Conservation (phyloP, 1,140 invertebrate genomes). For the Aradophagus sp. region DNA sequence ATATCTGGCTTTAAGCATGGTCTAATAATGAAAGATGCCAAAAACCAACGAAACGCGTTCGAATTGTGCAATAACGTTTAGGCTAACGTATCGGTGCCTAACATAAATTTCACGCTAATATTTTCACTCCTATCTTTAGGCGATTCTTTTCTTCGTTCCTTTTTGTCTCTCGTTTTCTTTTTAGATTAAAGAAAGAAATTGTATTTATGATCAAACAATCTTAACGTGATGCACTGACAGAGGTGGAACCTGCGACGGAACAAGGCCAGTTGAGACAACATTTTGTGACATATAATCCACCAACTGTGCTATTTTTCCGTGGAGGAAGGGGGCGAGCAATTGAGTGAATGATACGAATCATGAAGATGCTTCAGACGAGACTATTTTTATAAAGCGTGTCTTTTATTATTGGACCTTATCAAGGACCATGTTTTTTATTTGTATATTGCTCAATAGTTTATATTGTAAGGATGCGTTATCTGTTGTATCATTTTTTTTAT, state of each 20-base stretch:
- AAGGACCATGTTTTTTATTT: slow-evolving; percentile 73
- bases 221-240: too few species aligned
- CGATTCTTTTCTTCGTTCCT: slow-evolving; percentile 12
- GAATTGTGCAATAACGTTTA: slow-evolving; percentile 65
- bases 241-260: too few species aligned
- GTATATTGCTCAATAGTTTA: slow-evolving; percentile 76
- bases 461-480: slow-evolving; percentile 75
- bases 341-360: slow-evolving; percentile 34
- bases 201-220: too few species aligned
- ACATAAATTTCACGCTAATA: too few species aligned
- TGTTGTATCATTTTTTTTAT: slow-evolving; percentile 76
- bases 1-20: slow-evolving; percentile 59
- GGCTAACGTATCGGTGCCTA: slow-evolving; percentile 27
- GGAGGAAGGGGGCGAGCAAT: slow-evolving; percentile 6
- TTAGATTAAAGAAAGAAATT: too few species aligned
- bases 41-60: slow-evolving; percentile 48
- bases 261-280: too few species aligned
- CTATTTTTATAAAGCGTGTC: slow-evolving; percentile 63
- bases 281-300: slow-evolving; percentile 8
- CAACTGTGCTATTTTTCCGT: slow-evolving; percentile 22
- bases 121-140: too few species aligned
- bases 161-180: too few species aligned
- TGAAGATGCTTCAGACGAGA: slow-evolving; percentile 49
- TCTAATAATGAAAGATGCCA: slow-evolving; percentile 70
- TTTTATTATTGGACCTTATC: slow-evolving; percentile 72